Percentiles rank a stretch among this genome's conserved stretches.
Evolutionary conservation across 2,797 vertebrate genomes (phyloP).

Genomic region (Taeniopygia guttata): DNA sequence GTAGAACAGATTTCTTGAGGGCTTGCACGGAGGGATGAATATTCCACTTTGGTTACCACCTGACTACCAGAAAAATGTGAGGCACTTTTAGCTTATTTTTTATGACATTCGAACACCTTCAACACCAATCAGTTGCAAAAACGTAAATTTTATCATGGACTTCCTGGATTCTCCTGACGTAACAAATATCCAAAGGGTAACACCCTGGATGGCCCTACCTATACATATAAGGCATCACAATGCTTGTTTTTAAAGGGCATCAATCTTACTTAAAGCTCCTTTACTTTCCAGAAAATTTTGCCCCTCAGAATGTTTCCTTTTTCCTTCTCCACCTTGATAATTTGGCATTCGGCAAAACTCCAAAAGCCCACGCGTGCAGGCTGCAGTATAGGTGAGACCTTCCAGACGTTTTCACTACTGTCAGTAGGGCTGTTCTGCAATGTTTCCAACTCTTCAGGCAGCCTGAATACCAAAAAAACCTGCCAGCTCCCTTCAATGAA

Average conservation of each 20-base stretch:
- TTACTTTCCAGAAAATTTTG: not conserved
- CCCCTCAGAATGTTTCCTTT: not conserved
- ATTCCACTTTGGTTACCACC: not conserved
- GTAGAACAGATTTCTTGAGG: not conserved
- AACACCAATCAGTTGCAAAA: not conserved
- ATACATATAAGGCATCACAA: not conserved
- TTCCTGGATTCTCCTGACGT: not conserved
- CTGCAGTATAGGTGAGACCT: not conserved
- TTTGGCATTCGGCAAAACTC: not conserved
- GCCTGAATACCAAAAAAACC: conserved; percentile 12
- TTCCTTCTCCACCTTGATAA: not conserved
- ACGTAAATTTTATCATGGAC: accelerated
- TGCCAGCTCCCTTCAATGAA: not conserved
- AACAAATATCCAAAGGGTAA: not conserved
- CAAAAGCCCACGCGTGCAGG: accelerated
- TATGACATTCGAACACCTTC: not conserved
- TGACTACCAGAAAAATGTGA: not conserved
- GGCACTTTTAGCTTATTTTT: not conserved
- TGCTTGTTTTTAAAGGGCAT: not conserved
- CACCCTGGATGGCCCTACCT: not conserved
- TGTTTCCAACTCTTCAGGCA: not conserved
- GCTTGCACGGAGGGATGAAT: not conserved
- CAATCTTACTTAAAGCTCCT: not conserved
- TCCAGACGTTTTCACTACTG: not conserved
- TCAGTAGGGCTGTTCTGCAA: not conserved